A percentile compares a stretch with the other conserved stretches of the same genome.
phyloP scores from a whole-genome alignment of 2,888 invertebrate species.

The Drosophila pseudotalamancana region DNA sequence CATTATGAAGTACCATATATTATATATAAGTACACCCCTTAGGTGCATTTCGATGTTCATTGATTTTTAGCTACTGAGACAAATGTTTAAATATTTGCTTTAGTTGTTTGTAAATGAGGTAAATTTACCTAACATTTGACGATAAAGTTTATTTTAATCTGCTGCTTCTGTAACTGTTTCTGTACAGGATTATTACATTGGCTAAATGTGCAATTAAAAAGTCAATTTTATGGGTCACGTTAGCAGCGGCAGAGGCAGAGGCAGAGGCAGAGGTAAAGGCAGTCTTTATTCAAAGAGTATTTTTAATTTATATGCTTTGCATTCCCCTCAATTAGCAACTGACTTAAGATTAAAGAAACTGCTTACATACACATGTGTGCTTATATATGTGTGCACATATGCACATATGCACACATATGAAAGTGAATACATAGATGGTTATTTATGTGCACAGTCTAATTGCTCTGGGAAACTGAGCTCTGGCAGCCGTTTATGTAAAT shows the following conservation, averaged over 20 bases:
- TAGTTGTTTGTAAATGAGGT: too few species aligned
- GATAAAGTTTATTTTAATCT: too few species aligned
- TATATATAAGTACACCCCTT: too few species aligned
- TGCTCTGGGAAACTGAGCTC: conserved; percentile 32
- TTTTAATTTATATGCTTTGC: conserved; percentile 42
- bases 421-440: conserved; percentile 14
- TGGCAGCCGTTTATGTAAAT: conserved; percentile 42
- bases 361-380: not conserved
- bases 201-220: conserved; percentile 26
- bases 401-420: not conserved
- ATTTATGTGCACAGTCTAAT: conserved; percentile 58
- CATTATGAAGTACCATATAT: too few species aligned
- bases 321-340: conserved; percentile 49
- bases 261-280: conserved; percentile 1
- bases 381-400: not conserved
- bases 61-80: too few species aligned
- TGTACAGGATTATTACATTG: conserved; percentile 17
- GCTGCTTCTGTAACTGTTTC: not conserved
- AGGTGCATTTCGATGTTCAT: too few species aligned
- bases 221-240: conserved; percentile 32
- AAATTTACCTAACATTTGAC: too few species aligned
- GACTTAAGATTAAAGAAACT: conserved; percentile 11
- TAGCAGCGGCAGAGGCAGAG: not conserved
- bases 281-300: conserved; percentile 22
- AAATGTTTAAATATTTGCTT: too few species aligned